Evolutionary conservation across 2,888 invertebrate genomes (phyloP).

Genomic region (Eucera pruinosa): DNA sequence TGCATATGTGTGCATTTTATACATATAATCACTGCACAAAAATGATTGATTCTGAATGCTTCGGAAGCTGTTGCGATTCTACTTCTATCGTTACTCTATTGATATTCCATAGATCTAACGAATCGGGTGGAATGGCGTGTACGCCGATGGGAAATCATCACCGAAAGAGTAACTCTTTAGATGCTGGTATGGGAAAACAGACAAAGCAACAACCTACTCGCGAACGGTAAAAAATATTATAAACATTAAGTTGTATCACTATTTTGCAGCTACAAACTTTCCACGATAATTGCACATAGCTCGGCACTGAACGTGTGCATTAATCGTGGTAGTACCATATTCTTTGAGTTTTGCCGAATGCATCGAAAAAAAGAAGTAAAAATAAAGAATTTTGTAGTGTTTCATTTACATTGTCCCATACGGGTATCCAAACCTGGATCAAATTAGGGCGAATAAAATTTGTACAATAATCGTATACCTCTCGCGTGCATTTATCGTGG

Average conservation of each 20-base stretch:
- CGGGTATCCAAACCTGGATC: too few species aligned
- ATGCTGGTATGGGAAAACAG: constrained; percentile 87
- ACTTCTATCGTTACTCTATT: neutral
- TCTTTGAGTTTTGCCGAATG: too few species aligned
- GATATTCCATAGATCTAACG: constrained; percentile 76
- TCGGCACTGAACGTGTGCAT: too few species aligned
- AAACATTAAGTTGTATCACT: neutral
- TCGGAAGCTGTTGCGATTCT: neutral
- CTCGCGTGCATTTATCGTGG: too few species aligned
- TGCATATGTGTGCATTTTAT: constrained; percentile 21
- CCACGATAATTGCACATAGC: too few species aligned
- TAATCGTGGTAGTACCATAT: too few species aligned
- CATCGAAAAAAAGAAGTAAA: too few species aligned
- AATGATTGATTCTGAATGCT: neutral
- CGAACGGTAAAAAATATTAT: constrained; percentile 84
- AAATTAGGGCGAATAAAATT: too few species aligned
- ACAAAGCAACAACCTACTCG: constrained; percentile 85
- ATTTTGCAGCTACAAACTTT: too few species aligned
- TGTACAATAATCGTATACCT: too few species aligned
- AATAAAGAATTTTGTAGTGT: too few species aligned
- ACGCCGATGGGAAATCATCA: constrained; percentile 85
- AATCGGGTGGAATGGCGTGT: constrained; percentile 76
- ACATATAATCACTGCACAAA: constrained; percentile 12
- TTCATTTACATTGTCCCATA: too few species aligned
- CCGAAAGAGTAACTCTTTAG: constrained; percentile 93